Conservation (phyloP, 30 jellyfish, hydroid and myxozoan species). For the Cassiopea xamachana region DNA sequence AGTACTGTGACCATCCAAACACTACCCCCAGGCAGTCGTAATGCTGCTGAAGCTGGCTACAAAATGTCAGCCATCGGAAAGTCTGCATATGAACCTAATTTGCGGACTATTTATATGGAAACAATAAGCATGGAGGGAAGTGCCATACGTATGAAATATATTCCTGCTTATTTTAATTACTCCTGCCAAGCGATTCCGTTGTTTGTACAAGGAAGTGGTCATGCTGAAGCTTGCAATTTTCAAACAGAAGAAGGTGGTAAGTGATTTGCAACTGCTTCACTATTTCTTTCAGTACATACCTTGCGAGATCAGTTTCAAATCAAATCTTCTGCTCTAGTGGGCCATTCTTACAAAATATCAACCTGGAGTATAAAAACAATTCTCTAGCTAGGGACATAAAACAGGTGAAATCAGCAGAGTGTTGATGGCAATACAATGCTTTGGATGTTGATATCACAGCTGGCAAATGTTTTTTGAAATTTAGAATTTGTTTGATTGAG, state of each 20-base stretch:
- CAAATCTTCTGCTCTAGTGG: no score
- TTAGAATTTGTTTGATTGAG: no score
- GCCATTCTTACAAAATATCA: no score
- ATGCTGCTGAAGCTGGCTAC: constrained; percentile 49
- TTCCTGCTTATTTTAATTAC: constrained; percentile 34
- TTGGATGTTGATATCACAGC: no score
- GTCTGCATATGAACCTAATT: background rate
- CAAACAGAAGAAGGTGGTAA: constrained; percentile 41
- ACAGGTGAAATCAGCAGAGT: no score
- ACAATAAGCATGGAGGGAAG: constrained; percentile 17
- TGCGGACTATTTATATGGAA: constrained; percentile 11
- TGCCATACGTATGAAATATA: background rate
- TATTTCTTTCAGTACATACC: no score
- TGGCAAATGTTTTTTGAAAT: no score
- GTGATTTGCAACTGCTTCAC: constrained; percentile 1
- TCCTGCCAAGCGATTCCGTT: background rate
- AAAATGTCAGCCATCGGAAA: constrained; percentile 29
- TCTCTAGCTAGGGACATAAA: no score
- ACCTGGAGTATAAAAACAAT: no score
- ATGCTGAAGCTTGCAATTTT: constrained; percentile 2
- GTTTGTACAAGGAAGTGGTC: constrained; percentile 47
- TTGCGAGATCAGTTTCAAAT: no score
- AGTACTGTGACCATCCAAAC: constrained; percentile 8
- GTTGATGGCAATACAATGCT: no score
- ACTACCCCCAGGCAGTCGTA: background rate